Conservation (phyloP, 2,888 invertebrate species). For the Heliconius aoede region DNA sequence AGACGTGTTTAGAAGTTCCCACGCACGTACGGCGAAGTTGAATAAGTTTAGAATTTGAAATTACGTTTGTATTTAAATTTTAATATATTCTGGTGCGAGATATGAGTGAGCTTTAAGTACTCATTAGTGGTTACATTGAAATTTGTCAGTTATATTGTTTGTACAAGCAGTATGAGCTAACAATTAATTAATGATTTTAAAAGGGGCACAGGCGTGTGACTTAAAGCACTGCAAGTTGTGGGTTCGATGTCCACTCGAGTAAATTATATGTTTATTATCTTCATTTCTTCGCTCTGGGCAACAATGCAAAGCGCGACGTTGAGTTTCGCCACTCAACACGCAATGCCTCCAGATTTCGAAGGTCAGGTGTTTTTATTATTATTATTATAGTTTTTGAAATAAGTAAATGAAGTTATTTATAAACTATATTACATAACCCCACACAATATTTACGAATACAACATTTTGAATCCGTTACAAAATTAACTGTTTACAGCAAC, state of each 20-base stretch:
- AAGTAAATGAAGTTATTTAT: not conserved
- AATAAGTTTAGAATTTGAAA: constrained; percentile 70
- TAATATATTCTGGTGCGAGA: constrained; percentile 55
- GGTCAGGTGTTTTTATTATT: too few species aligned
- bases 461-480: constrained; percentile 61
- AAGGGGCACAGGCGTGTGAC: not conserved
- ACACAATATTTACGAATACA: constrained; percentile 47
- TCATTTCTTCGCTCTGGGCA: not conserved
- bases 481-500: constrained; percentile 72
- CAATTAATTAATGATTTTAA: constrained; percentile 6
- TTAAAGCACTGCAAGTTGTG: not conserved
- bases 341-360: not conserved
- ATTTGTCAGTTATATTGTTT: constrained; percentile 23
- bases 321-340: not conserved
- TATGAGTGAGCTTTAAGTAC: constrained; percentile 52
- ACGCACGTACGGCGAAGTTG: constrained; percentile 57
- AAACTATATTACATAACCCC: not conserved
- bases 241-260: not conserved
- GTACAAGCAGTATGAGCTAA: not conserved
- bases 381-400: not conserved
- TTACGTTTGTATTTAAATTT: constrained; percentile 69
- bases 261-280: not conserved
- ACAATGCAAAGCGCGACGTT: not conserved
- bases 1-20: constrained; percentile 74
- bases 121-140: constrained; percentile 39